A percentile compares a stretch with the other conserved stretches of the same genome.
phyloP scores from a whole-genome alignment of 2,113 vertebrate species.

The Herpailurus yagouaroundi region DNA sequence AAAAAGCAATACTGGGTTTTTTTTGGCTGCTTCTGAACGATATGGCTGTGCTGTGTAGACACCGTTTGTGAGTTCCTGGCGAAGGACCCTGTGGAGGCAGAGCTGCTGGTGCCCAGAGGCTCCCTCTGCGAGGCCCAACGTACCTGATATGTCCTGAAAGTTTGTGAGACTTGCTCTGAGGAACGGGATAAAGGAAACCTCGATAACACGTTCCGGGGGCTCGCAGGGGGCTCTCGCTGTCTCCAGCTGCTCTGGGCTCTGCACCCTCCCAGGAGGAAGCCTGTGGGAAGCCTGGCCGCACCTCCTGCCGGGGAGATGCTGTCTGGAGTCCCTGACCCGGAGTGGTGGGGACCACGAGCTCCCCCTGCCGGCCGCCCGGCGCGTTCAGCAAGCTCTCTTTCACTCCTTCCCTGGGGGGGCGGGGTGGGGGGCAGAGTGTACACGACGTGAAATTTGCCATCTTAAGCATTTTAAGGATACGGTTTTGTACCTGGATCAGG shows the following conservation, averaged over 20 bases:
- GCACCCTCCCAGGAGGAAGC: neutral
- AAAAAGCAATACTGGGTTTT: neutral
- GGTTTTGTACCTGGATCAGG: too few relatives aligned
- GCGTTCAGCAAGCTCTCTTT: neutral
- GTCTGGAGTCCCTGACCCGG: too few relatives aligned
- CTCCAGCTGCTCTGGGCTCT: neutral
- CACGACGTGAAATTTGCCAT: rapidly evolving
- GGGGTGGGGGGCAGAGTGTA: neutral
- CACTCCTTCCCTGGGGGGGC: neutral
- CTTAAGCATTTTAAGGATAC: rapidly evolving
- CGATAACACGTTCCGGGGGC: rapidly evolving
- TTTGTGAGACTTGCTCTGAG: neutral
- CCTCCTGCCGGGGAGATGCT: too few relatives aligned
- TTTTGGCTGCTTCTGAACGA: neutral
- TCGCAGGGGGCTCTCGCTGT: too few relatives aligned
- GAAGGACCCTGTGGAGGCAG: rapidly evolving
- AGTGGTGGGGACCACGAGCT: neutral
- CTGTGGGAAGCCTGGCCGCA: too few relatives aligned
- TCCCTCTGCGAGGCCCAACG: rapidly evolving
- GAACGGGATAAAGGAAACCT: neutral
- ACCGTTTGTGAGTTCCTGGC: neutral
- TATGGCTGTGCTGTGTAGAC: neutral
- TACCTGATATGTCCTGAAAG: too few relatives aligned
- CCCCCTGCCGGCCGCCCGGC: neutral
- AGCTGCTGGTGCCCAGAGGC: too few relatives aligned